Evolutionary conservation across 2,797 vertebrate genomes (phyloP).

Genomic region (Parambassis ranga): DNA sequence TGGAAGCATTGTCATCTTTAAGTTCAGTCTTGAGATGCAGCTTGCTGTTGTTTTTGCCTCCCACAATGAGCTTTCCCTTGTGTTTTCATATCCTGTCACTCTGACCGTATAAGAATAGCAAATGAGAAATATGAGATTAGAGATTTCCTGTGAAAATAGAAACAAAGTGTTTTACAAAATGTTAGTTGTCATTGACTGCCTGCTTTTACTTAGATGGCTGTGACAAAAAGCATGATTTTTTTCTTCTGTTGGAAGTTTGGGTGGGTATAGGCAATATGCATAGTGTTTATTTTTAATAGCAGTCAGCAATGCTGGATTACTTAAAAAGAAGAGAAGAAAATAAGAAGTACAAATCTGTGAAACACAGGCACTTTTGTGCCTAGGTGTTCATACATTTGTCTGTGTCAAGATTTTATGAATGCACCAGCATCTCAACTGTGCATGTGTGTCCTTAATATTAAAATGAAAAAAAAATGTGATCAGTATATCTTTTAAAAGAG

Average conservation of each 20-base stretch:
- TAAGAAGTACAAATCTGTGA: not conserved
- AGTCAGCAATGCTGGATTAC: too few species aligned
- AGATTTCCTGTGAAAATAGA: not conserved
- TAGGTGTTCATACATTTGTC: too few species aligned
- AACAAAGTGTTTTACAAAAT: not conserved
- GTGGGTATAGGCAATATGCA: too few species aligned
- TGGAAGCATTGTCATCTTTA: not conserved
- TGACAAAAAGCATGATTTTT: too few species aligned
- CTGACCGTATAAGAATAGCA: not conserved
- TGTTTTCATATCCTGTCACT: not conserved
- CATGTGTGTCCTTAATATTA: too few species aligned
- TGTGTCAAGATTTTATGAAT: too few species aligned
- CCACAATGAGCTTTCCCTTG: not conserved
- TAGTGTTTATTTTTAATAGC: too few species aligned
- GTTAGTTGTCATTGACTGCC: not conserved
- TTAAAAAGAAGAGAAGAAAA: not conserved
- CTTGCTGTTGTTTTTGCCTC: slow-evolving; percentile 13
- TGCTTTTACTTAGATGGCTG: not conserved
- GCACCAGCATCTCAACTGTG: too few species aligned
- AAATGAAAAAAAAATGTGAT: too few species aligned
- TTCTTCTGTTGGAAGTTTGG: too few species aligned
- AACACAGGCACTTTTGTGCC: too few species aligned
- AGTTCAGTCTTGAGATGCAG: not conserved
- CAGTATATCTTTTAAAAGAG: not conserved
- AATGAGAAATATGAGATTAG: not conserved